phyloP scores from a whole-genome alignment of 2,113 vertebrate species.

The Lampris incognitus region DNA sequence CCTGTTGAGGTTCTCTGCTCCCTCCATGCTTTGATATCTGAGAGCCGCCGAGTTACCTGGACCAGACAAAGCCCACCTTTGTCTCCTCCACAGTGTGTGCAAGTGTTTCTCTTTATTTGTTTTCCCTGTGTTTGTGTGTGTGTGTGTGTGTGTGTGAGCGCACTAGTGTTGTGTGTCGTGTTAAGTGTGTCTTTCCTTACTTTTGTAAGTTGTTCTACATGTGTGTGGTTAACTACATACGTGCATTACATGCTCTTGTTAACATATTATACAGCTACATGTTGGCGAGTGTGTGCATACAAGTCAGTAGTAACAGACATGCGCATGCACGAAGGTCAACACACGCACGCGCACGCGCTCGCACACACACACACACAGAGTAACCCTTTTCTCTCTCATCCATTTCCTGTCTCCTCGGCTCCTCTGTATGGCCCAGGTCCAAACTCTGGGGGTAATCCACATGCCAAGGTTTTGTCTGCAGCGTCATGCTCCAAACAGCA shows the following conservation, averaged over 20 bases:
- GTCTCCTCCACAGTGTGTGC: constrained; percentile 45
- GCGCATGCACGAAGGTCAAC: neutral
- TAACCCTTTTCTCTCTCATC: neutral
- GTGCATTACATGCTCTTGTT: neutral
- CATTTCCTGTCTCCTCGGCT: neutral
- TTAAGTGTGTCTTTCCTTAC: no score
- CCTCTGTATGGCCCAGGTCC: no score
- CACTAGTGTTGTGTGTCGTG: no score
- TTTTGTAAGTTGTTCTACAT: neutral
- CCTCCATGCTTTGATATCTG: constrained; percentile 65
- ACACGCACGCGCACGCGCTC: neutral
- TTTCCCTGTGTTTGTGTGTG: constrained; percentile 8
- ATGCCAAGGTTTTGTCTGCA: constrained; percentile 41
- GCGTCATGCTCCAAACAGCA: constrained; percentile 38
- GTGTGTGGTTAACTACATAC: constrained; percentile 6
- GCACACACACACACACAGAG: neutral
- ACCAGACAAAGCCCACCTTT: constrained; percentile 70
- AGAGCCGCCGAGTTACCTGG: constrained; percentile 45
- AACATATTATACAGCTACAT: no score
- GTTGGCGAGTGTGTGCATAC: no score
- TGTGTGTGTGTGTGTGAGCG: constrained; percentile 4
- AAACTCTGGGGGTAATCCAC: neutral
- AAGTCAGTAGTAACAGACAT: no score
- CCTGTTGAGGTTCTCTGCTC: constrained; percentile 64
- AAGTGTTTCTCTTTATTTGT: constrained; percentile 55